Evolutionary conservation across 2,888 invertebrate genomes (phyloP).

Genomic region (Trissonchulus sp.): DNA sequence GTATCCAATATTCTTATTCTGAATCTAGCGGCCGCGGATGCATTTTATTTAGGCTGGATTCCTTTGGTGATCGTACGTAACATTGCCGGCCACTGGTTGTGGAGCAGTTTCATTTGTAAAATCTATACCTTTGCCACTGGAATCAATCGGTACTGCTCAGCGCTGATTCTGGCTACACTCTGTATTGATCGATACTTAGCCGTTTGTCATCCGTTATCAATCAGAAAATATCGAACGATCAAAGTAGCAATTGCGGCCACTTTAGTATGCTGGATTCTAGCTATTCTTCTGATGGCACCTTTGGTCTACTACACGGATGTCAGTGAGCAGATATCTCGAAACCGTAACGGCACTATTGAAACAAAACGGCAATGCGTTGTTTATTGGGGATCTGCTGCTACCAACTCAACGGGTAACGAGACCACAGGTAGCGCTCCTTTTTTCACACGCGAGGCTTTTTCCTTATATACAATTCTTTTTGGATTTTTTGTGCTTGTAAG

Average conservation of each 20-base stretch:
- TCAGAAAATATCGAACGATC: not conserved
- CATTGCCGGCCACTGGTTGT: constrained; percentile 15
- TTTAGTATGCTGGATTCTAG: constrained; percentile 3
- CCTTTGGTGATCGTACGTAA: constrained; percentile 25
- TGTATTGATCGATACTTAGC: constrained; percentile 25
- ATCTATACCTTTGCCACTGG: constrained; percentile 21
- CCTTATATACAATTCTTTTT: not conserved
- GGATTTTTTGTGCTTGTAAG: not conserved
- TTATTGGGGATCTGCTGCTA: not conserved
- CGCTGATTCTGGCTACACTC: not conserved
- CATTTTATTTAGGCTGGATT: constrained; percentile 22
- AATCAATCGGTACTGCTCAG: not conserved
- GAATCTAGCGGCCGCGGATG: constrained; percentile 25
- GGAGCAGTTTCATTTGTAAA: constrained; percentile 8
- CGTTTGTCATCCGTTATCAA: constrained; percentile 16
- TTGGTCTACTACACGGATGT: not conserved
- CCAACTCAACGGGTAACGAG: not conserved
- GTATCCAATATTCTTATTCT: constrained; percentile 17
- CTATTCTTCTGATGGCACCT: constrained; percentile 5
- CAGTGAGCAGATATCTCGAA: not conserved
- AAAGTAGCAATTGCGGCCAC: not conserved
- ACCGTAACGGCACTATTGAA: not conserved
- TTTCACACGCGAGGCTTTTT: not conserved
- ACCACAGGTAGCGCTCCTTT: not conserved
- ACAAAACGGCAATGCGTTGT: constrained; percentile 1